These are phyloP conservation scores for Hippopotamyrus pictus DNA, from an alignment of 2,797 vertebrate genomes.

Conservation along the genomic window DNA sequence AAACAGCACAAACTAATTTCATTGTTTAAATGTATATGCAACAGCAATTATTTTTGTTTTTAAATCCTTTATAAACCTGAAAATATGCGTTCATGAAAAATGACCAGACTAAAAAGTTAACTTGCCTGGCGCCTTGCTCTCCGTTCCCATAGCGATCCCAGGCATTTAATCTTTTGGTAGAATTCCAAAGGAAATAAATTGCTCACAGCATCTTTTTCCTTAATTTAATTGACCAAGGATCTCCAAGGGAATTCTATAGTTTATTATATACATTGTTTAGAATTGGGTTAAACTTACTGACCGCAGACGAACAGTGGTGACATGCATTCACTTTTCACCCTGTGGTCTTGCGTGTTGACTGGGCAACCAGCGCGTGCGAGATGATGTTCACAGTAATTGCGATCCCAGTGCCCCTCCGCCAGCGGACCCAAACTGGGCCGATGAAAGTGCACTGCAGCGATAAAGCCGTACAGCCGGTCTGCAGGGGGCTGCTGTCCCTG, in stretches of 20 bases:
- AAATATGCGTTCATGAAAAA: background rate
- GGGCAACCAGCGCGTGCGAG: background rate
- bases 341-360: background rate
- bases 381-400: background rate
- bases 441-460: background rate
- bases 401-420: background rate
- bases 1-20: background rate
- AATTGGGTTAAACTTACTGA: background rate
- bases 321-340: background rate
- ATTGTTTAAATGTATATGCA: background rate
- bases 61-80: background rate
- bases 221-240: background rate
- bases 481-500: slow-evolving; percentile 11
- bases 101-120: background rate
- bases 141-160: background rate
- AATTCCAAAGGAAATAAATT: background rate
- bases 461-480: slow-evolving; percentile 16
- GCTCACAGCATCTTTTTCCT: background rate
- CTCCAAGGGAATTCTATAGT: background rate
- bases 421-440: background rate
- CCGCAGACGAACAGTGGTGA: background rate
- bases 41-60: background rate
- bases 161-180: background rate
- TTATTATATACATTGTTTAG: background rate
- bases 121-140: background rate